Evolutionary conservation across 2,888 invertebrate genomes (phyloP), one percentile per base, ranked within the genome.

Genomic region (Atethmia centrago): DNA sequence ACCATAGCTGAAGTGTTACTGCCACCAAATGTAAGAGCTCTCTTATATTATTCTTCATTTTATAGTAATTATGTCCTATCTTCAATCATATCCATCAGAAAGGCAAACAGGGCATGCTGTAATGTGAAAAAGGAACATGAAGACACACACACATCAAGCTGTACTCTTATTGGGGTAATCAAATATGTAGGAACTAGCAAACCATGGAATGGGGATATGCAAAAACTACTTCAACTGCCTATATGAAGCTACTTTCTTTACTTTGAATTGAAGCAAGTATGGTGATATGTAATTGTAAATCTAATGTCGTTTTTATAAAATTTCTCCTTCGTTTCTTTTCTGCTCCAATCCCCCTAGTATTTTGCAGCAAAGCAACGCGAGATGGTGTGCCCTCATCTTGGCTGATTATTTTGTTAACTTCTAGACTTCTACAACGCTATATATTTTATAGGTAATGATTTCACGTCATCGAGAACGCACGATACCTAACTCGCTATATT

Each of bases 21-120:
- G 59, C 90, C 92, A 56, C 87, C 91, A 55, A 93, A 93, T 89
- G 96, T 96, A 90, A 93, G 94, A 90, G 9, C 55, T 62, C 14
- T 49, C 14, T 9, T 25, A 40, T 49, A 56, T 19, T 47, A 58
- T 51, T 56, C 45, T 83, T 56, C 55, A 10, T 36, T 83, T 56
- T 51, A 14, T 36, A 21, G n/a, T 42, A 21, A 25, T 79, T 68
- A 55, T 64, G 25, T 63, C 53, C 21, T 63, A 40, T 67, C 56
- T 62, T 47, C 75, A 63, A 68, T 55, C 70, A 76, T 53, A 53
- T 62, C 47, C 76, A 67, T 79, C 59, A 75, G 75, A 81, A 75
- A 78, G 42, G 42, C 36, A 76, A 80, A 76, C 49, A 80, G 75
- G 72, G 45, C 16, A 47, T 79, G 73, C 75, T 75, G 75, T 36